Percentiles rank a stretch among this genome's conserved stretches.
Evolutionary conservation across 2,113 vertebrate species (phyloP).

Genomic region (Carassius gibelio): DNA sequence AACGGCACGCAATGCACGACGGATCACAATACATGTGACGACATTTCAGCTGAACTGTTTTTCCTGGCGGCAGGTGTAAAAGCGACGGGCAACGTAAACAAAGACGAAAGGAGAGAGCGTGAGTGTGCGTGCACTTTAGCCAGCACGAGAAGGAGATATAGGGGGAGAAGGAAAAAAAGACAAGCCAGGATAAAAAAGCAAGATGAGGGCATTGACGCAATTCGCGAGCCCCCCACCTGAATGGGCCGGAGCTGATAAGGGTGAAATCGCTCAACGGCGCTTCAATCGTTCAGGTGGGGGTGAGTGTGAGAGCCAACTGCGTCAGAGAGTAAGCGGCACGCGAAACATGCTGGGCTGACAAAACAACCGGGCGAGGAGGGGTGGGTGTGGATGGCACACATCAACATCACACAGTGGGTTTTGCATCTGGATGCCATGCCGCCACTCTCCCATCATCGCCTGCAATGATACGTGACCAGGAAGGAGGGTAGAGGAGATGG

Average conservation of each 20-base stretch:
- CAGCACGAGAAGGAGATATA: not conserved
- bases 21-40: constrained; percentile 32
- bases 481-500: not conserved
- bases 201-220: constrained; percentile 47
- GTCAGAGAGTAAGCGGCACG: not conserved
- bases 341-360: constrained; percentile 16
- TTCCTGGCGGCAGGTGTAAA: constrained; percentile 23
- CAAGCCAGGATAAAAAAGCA: constrained; percentile 40
- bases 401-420: not conserved
- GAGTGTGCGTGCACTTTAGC: not conserved
- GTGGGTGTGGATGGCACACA: not conserved
- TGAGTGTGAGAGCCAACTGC: constrained; percentile 16
- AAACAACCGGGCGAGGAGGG: constrained; percentile 19
- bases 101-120: not conserved
- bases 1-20: constrained; percentile 27
- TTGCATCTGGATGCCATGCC: constrained; percentile 27
- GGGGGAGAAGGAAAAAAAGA: constrained; percentile 17
- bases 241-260: constrained; percentile 19
- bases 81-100: constrained; percentile 13
- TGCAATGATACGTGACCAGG: constrained; percentile 10
- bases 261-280: constrained; percentile 18
- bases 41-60: constrained; percentile 28
- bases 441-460: constrained; percentile 26
- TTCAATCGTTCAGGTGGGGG: constrained; percentile 37
- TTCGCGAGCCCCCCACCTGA: not conserved